Evolutionary conservation across 2,113 vertebrate species (phyloP).

Genomic region (Apteryx mantelli): DNA sequence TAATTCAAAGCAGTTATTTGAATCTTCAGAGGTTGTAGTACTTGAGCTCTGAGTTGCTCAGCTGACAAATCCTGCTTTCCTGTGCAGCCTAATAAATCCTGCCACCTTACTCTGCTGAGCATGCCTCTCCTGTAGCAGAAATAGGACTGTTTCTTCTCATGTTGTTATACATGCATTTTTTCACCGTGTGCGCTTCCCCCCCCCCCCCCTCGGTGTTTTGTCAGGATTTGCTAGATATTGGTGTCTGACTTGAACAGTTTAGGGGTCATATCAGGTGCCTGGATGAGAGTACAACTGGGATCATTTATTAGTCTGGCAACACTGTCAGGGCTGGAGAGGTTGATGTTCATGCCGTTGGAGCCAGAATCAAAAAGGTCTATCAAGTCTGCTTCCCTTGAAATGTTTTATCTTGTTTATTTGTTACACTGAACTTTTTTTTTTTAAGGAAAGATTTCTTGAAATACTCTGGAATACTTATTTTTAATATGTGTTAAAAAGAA

Average conservation of each 20-base stretch:
- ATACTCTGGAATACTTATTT: not conserved
- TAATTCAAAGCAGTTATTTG: not conserved
- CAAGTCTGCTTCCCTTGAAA: not conserved
- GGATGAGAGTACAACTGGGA: not conserved
- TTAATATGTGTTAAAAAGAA: not conserved
- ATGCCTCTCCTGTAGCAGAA: not conserved
- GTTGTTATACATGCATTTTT: not conserved
- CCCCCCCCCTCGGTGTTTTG: not conserved
- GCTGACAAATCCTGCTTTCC: not conserved
- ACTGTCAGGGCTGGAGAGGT: not conserved
- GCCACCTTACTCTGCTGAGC: not conserved
- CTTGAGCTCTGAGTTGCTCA: not conserved
- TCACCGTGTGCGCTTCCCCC: too few species aligned
- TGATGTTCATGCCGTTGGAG: not conserved
- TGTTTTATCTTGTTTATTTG: not conserved
- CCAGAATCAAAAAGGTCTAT: not conserved
- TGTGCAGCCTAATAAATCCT: not conserved
- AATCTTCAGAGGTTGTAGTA: not conserved
- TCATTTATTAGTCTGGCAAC: not conserved
- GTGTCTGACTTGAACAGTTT: not conserved
- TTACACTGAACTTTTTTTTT: not conserved
- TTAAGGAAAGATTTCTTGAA: not conserved
- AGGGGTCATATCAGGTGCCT: not conserved
- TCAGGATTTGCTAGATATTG: not conserved
- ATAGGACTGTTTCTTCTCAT: not conserved